These are phyloP conservation scores for Mustela nigripes DNA, from an alignment of 2,113 vertebrate species.

Conservation along the genomic window DNA sequence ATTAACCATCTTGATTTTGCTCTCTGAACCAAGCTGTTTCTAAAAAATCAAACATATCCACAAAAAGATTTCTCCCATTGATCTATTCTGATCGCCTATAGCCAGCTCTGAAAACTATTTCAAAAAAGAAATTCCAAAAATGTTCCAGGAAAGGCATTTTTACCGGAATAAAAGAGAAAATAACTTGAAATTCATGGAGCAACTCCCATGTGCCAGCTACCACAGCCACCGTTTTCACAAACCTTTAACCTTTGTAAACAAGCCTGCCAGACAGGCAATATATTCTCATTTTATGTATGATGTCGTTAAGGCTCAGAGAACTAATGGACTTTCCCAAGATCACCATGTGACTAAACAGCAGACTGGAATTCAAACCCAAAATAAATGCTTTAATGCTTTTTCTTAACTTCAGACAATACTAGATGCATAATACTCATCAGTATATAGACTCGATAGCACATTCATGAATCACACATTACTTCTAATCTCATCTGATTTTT, in stretches of 20 bases:
- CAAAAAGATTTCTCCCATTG: background rate
- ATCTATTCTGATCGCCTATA: background rate
- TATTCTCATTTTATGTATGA: background rate
- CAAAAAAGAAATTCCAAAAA: constrained; percentile 25
- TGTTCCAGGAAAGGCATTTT: background rate
- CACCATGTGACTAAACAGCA: background rate
- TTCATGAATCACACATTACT: background rate
- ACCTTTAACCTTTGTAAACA: background rate
- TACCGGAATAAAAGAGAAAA: background rate
- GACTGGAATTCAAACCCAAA: background rate
- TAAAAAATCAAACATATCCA: constrained; percentile 41
- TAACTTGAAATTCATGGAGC: background rate
- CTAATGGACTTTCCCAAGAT: background rate
- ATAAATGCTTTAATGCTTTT: background rate
- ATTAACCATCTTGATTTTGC: background rate
- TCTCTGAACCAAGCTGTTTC: constrained; percentile 13
- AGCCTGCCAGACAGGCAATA: background rate
- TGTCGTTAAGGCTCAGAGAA: background rate
- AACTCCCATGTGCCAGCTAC: background rate
- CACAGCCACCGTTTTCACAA: background rate
- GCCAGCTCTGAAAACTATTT: constrained; percentile 31
- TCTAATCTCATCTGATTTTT: background rate
- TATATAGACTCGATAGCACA: background rate
- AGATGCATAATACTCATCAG: background rate
- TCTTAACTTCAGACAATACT: background rate